Base-by-base conservation (phyloP, 1,140 invertebrate genomes). In the Anoplophora glabripennis region DNA sequence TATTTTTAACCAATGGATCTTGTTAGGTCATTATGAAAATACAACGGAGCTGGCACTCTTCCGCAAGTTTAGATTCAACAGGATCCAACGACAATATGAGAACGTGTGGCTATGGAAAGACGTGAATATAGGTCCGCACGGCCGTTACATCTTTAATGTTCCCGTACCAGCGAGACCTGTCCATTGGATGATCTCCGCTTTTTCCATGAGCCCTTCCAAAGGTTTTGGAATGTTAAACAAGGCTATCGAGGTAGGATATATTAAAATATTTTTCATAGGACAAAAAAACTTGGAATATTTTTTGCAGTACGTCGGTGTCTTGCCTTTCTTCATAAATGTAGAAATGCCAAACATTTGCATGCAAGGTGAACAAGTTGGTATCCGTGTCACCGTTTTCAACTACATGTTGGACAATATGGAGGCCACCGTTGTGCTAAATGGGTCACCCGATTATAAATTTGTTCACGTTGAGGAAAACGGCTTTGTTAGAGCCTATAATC, bases 81-180 rank as follows among this genome's bases (percentile, higher is more conserved):
- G 90, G 42, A 84, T 95, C 41, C 86, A 92, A 67, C 80, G 93
- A 3, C 89, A 93, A 70, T 97, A 96, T 76, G 92, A 96, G 59
- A 94, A 96, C 70, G 89, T 91, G 34, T 98, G 94, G 94, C 76
- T 96, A 4, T 98, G 94, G 94, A 85, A 88, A 62, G 93, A 96
- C 77, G 86, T 94, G 11, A 96, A 96, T 76, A 94, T 96, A 59
- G 94, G 94, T 9, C 93, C 91, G 11, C 90, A 93, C 75, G 91
- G 91, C 3, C 82, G 92, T 21, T 89, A 83, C 65, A 90, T 94
- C 35, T 94, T 97, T 75, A 89, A 89, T 51, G 77, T 91, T 18
- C 86, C 90, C 34, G 92, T 96, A n/a, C 94, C 95, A 0, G 80
- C 87, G 59, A 48, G 82, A 47, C 92, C 94, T 0, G 90, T 91